Conservation (phyloP, 2,797 vertebrate species). For the Anas acuta region DNA sequence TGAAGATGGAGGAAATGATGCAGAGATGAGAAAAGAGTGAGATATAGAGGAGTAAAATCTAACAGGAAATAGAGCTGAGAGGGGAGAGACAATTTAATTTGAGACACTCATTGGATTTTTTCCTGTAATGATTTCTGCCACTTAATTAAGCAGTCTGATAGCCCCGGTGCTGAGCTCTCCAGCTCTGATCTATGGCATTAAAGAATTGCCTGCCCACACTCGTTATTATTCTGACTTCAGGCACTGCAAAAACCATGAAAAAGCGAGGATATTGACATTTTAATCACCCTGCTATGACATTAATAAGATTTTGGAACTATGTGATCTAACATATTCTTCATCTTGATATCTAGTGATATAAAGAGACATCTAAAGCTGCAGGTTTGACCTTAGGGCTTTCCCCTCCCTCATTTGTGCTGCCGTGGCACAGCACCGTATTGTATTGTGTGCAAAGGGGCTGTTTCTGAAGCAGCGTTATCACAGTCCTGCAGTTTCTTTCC, state of each 20-base stretch:
- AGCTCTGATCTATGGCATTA: constrained; percentile 11
- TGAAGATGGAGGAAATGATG: not conserved
- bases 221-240: constrained; percentile 19
- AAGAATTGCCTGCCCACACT: constrained; percentile 32
- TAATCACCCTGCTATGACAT: constrained; percentile 25
- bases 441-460: not conserved
- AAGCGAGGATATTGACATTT: constrained; percentile 40
- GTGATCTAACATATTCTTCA: constrained; percentile 11
- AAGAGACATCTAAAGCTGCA: not conserved
- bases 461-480: not conserved
- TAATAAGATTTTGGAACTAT: constrained; percentile 34
- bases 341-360: not conserved
- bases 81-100: constrained; percentile 2
- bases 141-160: constrained; percentile 44
- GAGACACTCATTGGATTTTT: not conserved
- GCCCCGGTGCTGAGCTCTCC: not conserved
- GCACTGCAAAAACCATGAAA: constrained; percentile 3
- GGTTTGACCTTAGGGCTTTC: not conserved
- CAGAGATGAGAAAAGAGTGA: not conserved
- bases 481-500: not conserved
- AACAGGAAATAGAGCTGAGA: not conserved
- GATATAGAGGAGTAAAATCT: not conserved
- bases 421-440: not conserved
- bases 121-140: not conserved
- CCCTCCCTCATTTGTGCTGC: not conserved